Percentiles rank a stretch among this genome's conserved stretches.
Conservation (phyloP, 1,140 invertebrate species). For the Melitaea cinxia region DNA sequence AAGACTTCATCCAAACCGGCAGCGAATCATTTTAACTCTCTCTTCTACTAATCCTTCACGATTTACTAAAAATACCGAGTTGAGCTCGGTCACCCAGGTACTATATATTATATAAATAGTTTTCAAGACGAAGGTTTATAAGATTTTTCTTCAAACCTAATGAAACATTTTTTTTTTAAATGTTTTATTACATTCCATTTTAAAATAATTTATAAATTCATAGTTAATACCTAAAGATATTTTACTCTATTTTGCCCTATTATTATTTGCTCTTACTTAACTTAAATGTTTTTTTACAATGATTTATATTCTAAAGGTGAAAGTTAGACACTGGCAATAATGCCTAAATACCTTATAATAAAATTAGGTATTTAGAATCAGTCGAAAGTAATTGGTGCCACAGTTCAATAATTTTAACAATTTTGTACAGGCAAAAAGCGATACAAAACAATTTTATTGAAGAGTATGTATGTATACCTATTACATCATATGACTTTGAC, state of each 20-base stretch:
- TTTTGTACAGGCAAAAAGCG: not conserved
- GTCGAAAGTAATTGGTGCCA: not conserved
- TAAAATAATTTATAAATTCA: conserved; percentile 64
- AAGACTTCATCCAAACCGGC: no score
- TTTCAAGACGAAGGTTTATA: no score
- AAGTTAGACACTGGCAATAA: conserved; percentile 1
- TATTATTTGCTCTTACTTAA: conserved; percentile 65
- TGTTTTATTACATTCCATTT: conserved; percentile 65
- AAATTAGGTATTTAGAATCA: not conserved
- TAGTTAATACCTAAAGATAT: conserved; percentile 51
- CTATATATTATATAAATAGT: no score
- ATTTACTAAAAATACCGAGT: no score
- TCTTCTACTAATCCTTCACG: no score
- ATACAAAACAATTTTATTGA: not conserved
- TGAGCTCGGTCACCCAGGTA: no score
- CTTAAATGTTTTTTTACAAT: conserved; percentile 49
- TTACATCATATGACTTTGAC: no score
- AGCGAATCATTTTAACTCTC: no score
- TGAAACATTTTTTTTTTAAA: conserved; percentile 31
- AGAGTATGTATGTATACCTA: no score
- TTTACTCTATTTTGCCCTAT: conserved; percentile 48
- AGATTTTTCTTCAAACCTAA: no score
- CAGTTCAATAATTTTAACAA: not conserved
- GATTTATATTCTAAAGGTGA: conserved; percentile 4
- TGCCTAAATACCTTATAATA: not conserved